These are phyloP conservation scores for Tinamus major DNA, from an alignment of 2,797 vertebrate species.

Conservation along the genomic window DNA sequence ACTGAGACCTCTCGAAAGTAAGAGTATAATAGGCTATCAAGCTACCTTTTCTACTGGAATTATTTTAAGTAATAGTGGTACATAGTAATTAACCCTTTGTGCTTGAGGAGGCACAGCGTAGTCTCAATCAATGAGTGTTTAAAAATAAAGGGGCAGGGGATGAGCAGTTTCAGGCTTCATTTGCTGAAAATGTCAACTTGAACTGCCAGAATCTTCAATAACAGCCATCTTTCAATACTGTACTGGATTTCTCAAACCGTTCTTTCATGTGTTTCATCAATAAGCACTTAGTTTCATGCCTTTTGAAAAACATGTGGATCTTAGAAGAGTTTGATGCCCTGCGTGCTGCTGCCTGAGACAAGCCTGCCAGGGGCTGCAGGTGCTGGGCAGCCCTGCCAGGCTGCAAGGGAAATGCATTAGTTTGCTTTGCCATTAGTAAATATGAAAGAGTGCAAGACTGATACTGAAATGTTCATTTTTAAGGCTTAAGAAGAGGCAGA, in stretches of 20 bases:
- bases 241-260: constrained; percentile 28
- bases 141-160: constrained; percentile 5
- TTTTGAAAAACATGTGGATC: background rate
- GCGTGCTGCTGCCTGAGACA: background rate
- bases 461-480: background rate
- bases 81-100: constrained; percentile 61
- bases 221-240: background rate
- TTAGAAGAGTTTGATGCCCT: background rate
- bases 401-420: accelerated
- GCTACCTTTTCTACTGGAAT: constrained; percentile 14
- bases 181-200: background rate
- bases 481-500: background rate
- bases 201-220: constrained; percentile 5
- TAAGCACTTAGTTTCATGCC: background rate
- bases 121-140: constrained; percentile 6
- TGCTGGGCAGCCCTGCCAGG: background rate
- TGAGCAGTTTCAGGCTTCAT: background rate
- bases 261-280: background rate
- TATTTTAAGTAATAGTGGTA: constrained; percentile 39
- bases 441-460: background rate
- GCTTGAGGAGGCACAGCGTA: background rate
- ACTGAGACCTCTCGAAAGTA: constrained; percentile 29
- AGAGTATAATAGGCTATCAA: constrained; percentile 18
- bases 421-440: background rate
- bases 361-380: background rate